These are phyloP conservation scores for Suillia variegata DNA, from an alignment of 2,888 invertebrate genomes.

Conservation along the genomic window DNA sequence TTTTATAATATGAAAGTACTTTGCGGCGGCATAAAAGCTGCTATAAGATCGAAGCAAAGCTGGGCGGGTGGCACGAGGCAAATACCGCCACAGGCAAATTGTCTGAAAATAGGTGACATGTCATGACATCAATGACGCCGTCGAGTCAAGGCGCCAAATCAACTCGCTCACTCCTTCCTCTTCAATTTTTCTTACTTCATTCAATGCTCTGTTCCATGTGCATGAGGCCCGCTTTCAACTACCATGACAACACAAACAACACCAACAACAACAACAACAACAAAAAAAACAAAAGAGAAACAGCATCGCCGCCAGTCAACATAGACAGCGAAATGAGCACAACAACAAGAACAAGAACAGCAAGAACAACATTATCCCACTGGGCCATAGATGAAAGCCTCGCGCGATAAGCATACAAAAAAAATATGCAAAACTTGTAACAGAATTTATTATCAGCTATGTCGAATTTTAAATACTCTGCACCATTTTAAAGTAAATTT, in stretches of 20 bases:
- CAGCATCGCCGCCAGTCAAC: too few relatives aligned
- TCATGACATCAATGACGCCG: conserved; percentile 44
- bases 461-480: too few relatives aligned
- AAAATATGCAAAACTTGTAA: too few relatives aligned
- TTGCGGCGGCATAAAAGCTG: too few relatives aligned
- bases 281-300: too few relatives aligned
- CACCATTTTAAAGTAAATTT: too few relatives aligned
- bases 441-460: too few relatives aligned
- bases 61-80: conserved; percentile 17
- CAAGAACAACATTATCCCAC: conserved; percentile 11
- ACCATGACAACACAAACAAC: conserved; percentile 5
- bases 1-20: too few relatives aligned
- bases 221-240: background rate
- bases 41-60: background rate
- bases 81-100: conserved; percentile 31
- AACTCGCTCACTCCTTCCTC: too few relatives aligned
- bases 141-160: conserved; percentile 48
- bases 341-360: conserved; percentile 13
- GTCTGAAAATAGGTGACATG: conserved; percentile 44
- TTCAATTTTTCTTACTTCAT: too few relatives aligned
- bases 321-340: conserved; percentile 1
- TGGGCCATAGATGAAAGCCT: background rate
- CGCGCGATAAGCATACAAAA: too few relatives aligned
- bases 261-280: conserved; percentile 16
- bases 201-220: too few relatives aligned